Evolutionary conservation across 2,113 vertebrate species (phyloP).

Genomic region (Zeus faber): DNA sequence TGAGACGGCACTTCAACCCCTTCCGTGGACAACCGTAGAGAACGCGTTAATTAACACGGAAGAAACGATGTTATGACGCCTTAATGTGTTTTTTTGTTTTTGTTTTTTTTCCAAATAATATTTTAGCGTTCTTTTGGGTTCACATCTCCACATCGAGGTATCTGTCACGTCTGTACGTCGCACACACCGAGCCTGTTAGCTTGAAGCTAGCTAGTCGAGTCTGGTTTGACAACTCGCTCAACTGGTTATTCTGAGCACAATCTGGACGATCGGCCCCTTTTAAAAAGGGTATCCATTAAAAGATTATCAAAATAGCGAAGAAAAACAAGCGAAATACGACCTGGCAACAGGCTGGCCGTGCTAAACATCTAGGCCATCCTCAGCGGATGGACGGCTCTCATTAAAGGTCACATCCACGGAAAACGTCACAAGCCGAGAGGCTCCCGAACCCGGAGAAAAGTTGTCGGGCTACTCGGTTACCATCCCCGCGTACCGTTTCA

Average conservation of each 20-base stretch:
- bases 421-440: conserved; percentile 44
- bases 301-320: no score
- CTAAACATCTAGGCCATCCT: conserved; percentile 66
- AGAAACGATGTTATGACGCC: neutral
- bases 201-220: conserved; percentile 42
- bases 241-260: conserved; percentile 45
- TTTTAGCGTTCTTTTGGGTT: conserved; percentile 21
- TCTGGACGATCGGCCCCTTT: neutral
- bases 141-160: conserved; percentile 20
- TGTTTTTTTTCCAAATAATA: neutral
- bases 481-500: fast-evolving
- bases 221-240: conserved; percentile 56
- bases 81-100: neutral
- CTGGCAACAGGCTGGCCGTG: neutral
- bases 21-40: neutral
- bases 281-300: neutral
- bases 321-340: neutral
- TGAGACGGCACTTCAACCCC: neutral
- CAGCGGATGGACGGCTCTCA: conserved; percentile 66
- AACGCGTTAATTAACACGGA: neutral
- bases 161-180: conserved; percentile 22
- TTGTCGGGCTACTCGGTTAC: conserved; percentile 3
- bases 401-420: conserved; percentile 74
- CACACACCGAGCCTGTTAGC: conserved; percentile 59
- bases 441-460: conserved; percentile 18